Conservation (phyloP, 2,797 vertebrate genomes). For the Emydoidea blandingii region DNA sequence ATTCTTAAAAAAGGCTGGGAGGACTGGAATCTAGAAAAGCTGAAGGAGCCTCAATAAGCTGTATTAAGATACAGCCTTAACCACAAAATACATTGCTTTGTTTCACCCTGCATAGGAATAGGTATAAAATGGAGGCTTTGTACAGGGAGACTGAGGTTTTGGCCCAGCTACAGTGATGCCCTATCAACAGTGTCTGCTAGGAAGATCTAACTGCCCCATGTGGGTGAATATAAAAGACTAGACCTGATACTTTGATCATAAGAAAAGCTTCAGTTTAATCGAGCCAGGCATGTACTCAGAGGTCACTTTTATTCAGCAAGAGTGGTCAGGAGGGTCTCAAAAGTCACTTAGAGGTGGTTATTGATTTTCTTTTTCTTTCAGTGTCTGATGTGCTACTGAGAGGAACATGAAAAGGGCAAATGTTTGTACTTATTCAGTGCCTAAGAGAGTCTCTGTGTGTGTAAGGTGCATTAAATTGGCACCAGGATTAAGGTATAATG, state of each 20-base stretch:
- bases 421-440: not conserved
- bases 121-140: not conserved
- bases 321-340: not conserved
- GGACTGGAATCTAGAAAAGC: not conserved
- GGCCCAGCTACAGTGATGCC: not conserved
- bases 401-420: not conserved
- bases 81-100: not conserved
- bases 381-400: conserved; percentile 1
- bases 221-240: not conserved
- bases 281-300: accelerated
- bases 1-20: not conserved
- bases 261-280: not conserved
- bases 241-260: not conserved
- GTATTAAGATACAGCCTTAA: not conserved
- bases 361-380: conserved; percentile 35
- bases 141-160: not conserved
- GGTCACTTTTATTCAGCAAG: accelerated
- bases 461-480: not conserved
- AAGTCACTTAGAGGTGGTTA: not conserved
- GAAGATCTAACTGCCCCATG: not conserved
- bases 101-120: not conserved
- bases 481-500: conserved; percentile 42
- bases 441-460: not conserved
- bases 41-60: not conserved
- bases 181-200: accelerated